Base-by-base conservation (phyloP, 2,797 vertebrate species). In the Hippoglossus hippoglossus region DNA sequence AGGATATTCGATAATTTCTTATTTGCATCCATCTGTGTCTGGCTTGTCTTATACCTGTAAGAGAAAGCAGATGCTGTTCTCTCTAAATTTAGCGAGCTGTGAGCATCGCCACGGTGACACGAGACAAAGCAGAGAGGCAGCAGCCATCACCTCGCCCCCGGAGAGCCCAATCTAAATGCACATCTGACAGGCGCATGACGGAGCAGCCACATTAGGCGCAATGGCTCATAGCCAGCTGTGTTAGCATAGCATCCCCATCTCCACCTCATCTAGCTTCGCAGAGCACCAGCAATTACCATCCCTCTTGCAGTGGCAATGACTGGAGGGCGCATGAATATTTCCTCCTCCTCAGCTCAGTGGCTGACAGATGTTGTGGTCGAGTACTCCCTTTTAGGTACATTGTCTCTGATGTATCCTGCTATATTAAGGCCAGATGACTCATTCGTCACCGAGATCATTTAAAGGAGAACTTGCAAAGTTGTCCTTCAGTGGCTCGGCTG, bases 161-260 rank as follows among this genome's bases (percentile, higher is more conserved):
- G 73, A 80, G 86, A 82, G 71, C 70, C 59, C 5, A 22, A 46
- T 80, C 76, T 81, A 67, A 79, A 75, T 68, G 71, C 68, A 52
- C 22, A 26, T 70, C 77, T 83, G 86, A 86, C 86, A 81, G 81
- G 41, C 71, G 74, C 81, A 55, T 73, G 81, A 86, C 79, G 68
- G 74, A 82, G 76, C 76, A 53, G 72, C 63, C 50, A 28, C 79
- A 84, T 90, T 80, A 87, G 74, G 22, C 71, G 63, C 84, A 79
- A 49, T 87, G 87, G 90, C 82, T 91, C 88, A 87, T 55, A 72
- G 81, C 82, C 77, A 70, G 75, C 79, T 58, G 74, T 74, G 87
- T 88, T 90, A 87, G 86, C 83, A 76, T 89, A 90, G 84, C 83
- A 73, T 63, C 64, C 73, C 80, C 80, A 68, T 86, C 84, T 69